Percentiles rank a stretch among this genome's conserved stretches.
Conservation (phyloP, 2,797 vertebrate species). For the Semaprochilodus insignis region DNA sequence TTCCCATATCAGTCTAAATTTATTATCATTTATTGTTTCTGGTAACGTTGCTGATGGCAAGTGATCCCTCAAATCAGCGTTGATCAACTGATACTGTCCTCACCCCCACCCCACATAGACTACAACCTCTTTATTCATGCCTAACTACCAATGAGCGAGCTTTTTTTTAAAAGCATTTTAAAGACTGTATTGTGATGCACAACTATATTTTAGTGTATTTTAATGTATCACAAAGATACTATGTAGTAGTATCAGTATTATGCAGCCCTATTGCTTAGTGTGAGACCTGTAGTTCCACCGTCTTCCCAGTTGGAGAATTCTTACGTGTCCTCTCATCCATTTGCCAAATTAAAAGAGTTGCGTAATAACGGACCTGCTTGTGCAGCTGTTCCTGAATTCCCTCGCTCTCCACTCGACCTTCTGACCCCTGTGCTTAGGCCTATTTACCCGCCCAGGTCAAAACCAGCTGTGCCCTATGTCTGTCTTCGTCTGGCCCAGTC, state of each 20-base stretch:
- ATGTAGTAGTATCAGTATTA: not conserved
- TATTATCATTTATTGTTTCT: too few species aligned
- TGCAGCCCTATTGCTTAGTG: not conserved
- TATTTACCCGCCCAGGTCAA: conserved; percentile 9
- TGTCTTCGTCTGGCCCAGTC: conserved; percentile 36
- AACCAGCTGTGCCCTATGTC: conserved; percentile 35
- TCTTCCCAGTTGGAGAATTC: conserved; percentile 4
- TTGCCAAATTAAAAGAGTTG: conserved; percentile 63
- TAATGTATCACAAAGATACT: too few species aligned
- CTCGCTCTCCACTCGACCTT: conserved; percentile 34
- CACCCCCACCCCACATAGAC: too few species aligned
- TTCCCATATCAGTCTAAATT: too few species aligned
- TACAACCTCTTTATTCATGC: too few species aligned
- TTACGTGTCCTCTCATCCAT: conserved; percentile 47
- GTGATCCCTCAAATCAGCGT: too few species aligned
- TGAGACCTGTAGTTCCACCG: not conserved
- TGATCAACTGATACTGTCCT: too few species aligned
- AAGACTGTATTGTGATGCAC: too few species aligned
- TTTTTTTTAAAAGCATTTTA: too few species aligned
- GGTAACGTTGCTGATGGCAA: too few species aligned
- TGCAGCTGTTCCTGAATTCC: conserved; percentile 56
- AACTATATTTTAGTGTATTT: too few species aligned
- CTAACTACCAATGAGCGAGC: too few species aligned
- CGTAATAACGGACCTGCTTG: conserved; percentile 44
- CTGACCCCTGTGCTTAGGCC: conserved; percentile 20